Conservation (phyloP, 2,797 vertebrate species). For the Lepus townsendii region DNA sequence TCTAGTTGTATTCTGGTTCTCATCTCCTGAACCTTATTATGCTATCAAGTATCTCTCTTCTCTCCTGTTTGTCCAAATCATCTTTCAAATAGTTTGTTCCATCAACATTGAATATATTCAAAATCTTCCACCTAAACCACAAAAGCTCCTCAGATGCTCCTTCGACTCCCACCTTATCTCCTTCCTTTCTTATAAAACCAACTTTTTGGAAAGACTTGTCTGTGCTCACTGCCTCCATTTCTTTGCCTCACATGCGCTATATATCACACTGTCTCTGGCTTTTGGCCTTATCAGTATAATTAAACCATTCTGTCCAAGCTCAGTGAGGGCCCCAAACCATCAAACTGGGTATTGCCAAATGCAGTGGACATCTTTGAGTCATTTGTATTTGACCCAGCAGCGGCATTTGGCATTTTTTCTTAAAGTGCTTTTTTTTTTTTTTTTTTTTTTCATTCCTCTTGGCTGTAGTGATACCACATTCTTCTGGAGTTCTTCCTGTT, state of each 20-base stretch:
- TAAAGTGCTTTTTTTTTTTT: background rate
- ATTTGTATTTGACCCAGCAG: background rate
- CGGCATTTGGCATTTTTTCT: background rate
- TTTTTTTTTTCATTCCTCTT: background rate
- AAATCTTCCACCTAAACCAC: background rate
- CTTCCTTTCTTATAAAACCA: background rate
- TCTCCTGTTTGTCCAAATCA: background rate
- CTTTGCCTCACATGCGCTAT: background rate
- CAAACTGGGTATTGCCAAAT: background rate
- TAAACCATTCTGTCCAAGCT: background rate
- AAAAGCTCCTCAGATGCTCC: background rate
- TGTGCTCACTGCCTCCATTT: background rate
- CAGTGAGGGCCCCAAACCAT: background rate
- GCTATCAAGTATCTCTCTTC: background rate
- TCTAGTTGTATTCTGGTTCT: background rate
- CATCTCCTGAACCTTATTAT: background rate
- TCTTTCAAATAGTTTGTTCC: constrained; percentile 5
- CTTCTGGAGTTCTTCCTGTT: background rate
- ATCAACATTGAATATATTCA: background rate
- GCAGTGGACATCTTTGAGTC: background rate
- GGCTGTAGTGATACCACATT: background rate
- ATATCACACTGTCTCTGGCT: background rate
- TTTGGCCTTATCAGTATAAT: background rate
- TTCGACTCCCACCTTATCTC: background rate
- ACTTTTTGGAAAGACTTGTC: background rate